Percentiles rank a stretch among this genome's conserved stretches.
Conservation (phyloP, 2,888 invertebrate species). For the Baronia brevicornis region DNA sequence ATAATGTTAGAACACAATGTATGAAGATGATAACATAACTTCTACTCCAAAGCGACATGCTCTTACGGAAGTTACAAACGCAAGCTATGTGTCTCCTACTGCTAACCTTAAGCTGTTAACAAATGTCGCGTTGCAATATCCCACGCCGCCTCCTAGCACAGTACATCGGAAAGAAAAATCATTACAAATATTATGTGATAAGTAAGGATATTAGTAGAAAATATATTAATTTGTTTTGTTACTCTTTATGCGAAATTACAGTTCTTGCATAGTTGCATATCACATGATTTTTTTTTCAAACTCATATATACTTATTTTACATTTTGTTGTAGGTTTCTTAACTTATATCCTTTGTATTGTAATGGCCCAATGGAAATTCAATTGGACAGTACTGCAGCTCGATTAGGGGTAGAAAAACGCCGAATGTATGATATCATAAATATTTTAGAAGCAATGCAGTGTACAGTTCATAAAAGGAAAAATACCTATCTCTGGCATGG, state of each 20-base stretch:
- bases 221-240: too few relatives aligned
- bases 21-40: constrained; percentile 70
- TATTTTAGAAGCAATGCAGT: constrained; percentile 82
- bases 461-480: constrained; percentile 79
- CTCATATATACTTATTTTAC: background rate
- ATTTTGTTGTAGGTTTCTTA: constrained; percentile 63
- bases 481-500: constrained; percentile 84
- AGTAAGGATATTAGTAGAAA: constrained; percentile 43
- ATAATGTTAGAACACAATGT: constrained; percentile 71
- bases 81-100: constrained; percentile 77
- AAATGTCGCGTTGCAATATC: constrained; percentile 76
- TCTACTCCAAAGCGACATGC: constrained; percentile 72
- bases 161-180: constrained; percentile 76
- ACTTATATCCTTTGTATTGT: constrained; percentile 71
- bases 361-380: constrained; percentile 74
- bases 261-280: background rate
- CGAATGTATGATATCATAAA: constrained; percentile 85
- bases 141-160: constrained; percentile 68
- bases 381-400: constrained; percentile 78
- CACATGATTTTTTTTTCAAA: background rate
- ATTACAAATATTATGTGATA: constrained; percentile 76
- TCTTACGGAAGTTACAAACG: constrained; percentile 73
- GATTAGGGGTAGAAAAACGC: constrained; percentile 79
- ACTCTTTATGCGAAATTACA: background rate
- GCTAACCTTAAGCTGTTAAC: constrained; percentile 81